Percentiles rank a stretch among this genome's conserved stretches.
These are phyloP conservation scores for Cydia strobilella DNA, from an alignment of 1,140 invertebrate species.

Conservation along the genomic window DNA sequence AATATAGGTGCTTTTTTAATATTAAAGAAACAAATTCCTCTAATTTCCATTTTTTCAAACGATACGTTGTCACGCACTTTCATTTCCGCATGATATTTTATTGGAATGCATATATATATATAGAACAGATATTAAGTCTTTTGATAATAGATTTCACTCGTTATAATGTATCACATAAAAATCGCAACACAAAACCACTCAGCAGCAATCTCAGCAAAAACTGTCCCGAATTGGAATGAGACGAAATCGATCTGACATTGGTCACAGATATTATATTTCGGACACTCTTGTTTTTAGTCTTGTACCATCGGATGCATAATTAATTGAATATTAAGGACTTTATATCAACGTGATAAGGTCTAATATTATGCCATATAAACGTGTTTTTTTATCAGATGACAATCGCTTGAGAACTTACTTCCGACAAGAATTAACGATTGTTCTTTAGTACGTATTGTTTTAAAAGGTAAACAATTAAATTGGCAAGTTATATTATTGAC, in stretches of 20 bases:
- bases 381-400: background rate
- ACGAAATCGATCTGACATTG: slow-evolving; percentile 21
- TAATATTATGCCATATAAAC: background rate
- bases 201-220: background rate
- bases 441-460: background rate
- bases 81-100: no score
- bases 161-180: background rate
- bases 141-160: background rate
- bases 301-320: background rate
- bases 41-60: no score
- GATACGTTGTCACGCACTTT: no score
- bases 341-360: background rate
- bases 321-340: background rate
- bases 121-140: background rate
- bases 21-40: no score
- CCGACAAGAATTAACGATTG: background rate
- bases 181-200: background rate
- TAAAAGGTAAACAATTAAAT: background rate
- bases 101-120: no score
- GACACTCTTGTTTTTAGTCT: slow-evolving; percentile 11
- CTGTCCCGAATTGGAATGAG: background rate
- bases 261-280: slow-evolving; percentile 7
- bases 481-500: background rate
- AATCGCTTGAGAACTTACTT: background rate
- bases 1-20: no score